Evolutionary conservation across 2,113 vertebrate genomes (phyloP).

Genomic region (Oreochromis aureus): DNA sequence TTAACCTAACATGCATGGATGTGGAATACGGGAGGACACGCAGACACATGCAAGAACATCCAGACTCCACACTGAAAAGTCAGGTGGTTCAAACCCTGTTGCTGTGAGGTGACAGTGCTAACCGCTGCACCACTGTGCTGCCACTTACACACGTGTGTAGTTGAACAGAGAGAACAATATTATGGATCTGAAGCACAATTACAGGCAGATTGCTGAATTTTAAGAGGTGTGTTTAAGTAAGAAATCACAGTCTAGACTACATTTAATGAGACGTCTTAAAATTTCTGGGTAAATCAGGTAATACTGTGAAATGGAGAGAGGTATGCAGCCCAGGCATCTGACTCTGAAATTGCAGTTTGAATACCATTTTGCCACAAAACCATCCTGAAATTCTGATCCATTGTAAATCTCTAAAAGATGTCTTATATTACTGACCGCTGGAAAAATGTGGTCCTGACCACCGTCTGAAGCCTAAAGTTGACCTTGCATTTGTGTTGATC

Average conservation of each 20-base stretch:
- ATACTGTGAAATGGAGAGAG: constrained; percentile 22
- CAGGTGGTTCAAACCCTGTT: not conserved
- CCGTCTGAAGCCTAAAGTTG: constrained; percentile 47
- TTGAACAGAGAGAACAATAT: not conserved
- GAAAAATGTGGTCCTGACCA: constrained; percentile 26
- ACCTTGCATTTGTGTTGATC: constrained; percentile 33
- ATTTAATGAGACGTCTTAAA: not conserved
- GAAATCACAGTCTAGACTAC: constrained; percentile 33
- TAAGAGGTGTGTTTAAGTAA: not conserved
- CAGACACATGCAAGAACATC: not conserved
- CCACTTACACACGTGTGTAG: not conserved
- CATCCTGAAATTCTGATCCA: not conserved
- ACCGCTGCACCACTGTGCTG: not conserved
- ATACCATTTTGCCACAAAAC: constrained; percentile 5
- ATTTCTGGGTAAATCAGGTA: constrained; percentile 21
- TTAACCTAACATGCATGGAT: not conserved
- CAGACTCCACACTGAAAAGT: not conserved
- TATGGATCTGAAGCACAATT: constrained; percentile 18
- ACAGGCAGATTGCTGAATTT: not conserved
- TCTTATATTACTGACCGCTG: constrained; percentile 40
- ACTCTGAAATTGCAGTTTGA: not conserved
- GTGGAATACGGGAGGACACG: not conserved
- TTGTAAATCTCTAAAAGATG: constrained; percentile 8
- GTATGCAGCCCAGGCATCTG: not conserved
- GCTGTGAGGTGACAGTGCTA: not conserved